Conservation (phyloP, 2,797 vertebrate genomes). For the Potorous gilbertii region DNA sequence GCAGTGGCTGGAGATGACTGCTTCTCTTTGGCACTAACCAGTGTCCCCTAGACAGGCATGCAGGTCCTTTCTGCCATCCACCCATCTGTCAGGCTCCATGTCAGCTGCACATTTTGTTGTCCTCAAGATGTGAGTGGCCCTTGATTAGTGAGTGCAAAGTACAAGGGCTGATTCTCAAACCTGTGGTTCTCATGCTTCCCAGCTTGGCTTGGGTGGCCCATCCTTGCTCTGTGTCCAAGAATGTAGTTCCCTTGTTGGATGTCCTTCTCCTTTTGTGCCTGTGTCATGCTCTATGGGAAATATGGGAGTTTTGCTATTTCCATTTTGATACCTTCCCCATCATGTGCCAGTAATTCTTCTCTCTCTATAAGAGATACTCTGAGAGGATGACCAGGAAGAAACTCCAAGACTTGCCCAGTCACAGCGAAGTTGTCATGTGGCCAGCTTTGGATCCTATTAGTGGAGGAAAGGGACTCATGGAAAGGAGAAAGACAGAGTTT, state of each 20-base stretch:
- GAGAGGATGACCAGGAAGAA: neutral
- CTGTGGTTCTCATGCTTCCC: neutral
- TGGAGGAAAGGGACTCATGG: neutral
- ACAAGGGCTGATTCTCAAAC: constrained; percentile 30
- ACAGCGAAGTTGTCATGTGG: neutral
- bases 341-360: constrained; percentile 36
- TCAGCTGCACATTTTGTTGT: neutral
- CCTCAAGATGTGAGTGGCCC: neutral
- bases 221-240: neutral
- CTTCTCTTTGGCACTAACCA: constrained; percentile 4
- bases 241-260: constrained; percentile 6
- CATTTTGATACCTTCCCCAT: neutral
- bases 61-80: neutral
- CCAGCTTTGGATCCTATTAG: neutral
- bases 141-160: constrained; percentile 40
- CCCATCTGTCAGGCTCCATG: constrained; percentile 5
- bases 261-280: constrained; percentile 12
- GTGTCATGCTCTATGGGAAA: constrained; percentile 20
- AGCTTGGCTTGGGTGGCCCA: constrained; percentile 16
- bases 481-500: constrained; percentile 14
- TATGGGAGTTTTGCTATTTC: constrained; percentile 28
- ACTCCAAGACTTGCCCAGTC: constrained; percentile 25
- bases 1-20: neutral
- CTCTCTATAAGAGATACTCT: neutral
- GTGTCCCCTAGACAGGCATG: neutral